Conservation (phyloP, 2,797 vertebrate genomes). For the Pseudomugil gertrudae region DNA sequence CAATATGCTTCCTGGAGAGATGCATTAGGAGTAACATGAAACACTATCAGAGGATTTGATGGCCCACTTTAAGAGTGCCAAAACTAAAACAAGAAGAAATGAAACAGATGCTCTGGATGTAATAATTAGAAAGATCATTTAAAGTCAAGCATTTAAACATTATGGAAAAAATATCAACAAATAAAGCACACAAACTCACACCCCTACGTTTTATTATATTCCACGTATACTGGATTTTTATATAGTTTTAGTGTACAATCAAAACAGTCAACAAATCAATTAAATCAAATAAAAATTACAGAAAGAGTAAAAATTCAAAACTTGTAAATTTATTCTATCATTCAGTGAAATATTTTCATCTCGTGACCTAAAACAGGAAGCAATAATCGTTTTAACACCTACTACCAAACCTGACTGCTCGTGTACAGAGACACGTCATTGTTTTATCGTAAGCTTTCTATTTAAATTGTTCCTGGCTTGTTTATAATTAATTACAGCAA, state of each 20-base stretch:
- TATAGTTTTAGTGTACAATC: conserved; percentile 50
- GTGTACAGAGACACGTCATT: conserved; percentile 35
- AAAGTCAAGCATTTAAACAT: neutral
- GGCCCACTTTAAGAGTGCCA: neutral
- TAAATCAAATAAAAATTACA: conserved; percentile 53
- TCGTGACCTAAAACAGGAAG: conserved; percentile 27
- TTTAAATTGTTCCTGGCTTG: neutral
- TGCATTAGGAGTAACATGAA: conserved; percentile 55
- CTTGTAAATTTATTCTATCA: conserved; percentile 30
- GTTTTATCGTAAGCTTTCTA: conserved; percentile 12
- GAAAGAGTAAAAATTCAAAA: conserved; percentile 61
- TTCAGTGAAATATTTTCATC: conserved; percentile 17
- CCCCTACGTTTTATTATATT: conserved; percentile 70
- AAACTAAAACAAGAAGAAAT: conserved; percentile 3
- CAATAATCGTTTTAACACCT: conserved; percentile 39
- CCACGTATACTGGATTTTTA: conserved; percentile 49
- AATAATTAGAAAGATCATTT: neutral
- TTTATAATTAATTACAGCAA: conserved; percentile 1
- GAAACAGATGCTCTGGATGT: no score
- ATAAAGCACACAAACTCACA: conserved; percentile 32
- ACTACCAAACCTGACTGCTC: conserved; percentile 23
- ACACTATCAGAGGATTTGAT: conserved; percentile 18
- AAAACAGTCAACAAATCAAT: conserved; percentile 56
- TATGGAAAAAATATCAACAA: neutral
- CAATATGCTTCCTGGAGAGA: conserved; percentile 44